Evolutionary conservation across 2,797 vertebrate species (phyloP).

Genomic region (Halcyon badia): DNA sequence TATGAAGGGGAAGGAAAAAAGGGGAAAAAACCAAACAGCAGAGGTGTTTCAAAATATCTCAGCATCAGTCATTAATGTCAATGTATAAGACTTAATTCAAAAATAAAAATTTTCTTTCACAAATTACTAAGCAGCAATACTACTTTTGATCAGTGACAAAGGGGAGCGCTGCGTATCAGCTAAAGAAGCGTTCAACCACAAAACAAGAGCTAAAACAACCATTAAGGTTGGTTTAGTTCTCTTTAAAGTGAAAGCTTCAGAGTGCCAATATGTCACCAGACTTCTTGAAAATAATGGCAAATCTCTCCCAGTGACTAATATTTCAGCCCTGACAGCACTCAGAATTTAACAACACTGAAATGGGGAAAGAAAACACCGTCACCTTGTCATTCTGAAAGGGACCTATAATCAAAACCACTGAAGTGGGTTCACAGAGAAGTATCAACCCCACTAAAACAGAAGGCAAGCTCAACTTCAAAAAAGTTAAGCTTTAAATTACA

Average conservation of each 20-base stretch:
- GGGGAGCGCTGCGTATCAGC: not conserved
- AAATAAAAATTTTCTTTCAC: not conserved
- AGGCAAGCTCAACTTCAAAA: not conserved
- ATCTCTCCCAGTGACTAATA: not conserved
- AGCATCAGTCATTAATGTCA: not conserved
- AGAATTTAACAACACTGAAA: slow-evolving; percentile 8
- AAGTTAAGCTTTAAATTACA: not conserved
- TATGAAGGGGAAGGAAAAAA: not conserved
- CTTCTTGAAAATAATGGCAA: slow-evolving; percentile 27
- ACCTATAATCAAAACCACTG: not conserved
- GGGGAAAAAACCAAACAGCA: too few species aligned
- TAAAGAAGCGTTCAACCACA: rapidly evolving
- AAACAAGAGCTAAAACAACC: not conserved
- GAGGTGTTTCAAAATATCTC: not conserved
- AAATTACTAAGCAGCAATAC: not conserved
- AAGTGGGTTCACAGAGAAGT: not conserved
- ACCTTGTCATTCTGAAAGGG: slow-evolving; percentile 20
- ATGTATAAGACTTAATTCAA: not conserved
- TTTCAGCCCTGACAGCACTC: slow-evolving; percentile 21
- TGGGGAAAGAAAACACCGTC: not conserved
- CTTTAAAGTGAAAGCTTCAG: slow-evolving; percentile 21
- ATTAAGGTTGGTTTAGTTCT: not conserved
- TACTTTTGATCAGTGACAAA: not conserved
- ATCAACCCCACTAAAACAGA: not conserved
- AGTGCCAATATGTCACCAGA: not conserved